Evolutionary conservation across 2,113 vertebrate species (phyloP).

Genomic region (Xiphophorus couchianus): DNA sequence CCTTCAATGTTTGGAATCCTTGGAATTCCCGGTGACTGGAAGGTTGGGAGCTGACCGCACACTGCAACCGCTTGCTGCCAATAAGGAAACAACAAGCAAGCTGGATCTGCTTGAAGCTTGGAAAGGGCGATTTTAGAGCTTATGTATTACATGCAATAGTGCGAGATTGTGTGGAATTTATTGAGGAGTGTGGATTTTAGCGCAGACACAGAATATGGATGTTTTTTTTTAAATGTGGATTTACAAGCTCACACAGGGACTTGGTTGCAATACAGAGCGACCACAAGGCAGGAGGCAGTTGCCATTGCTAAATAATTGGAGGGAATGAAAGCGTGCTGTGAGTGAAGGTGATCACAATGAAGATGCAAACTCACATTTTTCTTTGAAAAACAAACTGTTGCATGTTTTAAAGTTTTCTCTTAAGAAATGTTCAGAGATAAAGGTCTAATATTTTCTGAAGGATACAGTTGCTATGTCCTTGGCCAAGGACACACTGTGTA

Average conservation of each 20-base stretch:
- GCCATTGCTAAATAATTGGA: slow-evolving; percentile 32
- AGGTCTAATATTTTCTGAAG: too few relatives aligned
- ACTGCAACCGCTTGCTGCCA: slow-evolving; percentile 17
- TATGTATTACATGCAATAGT: too few relatives aligned
- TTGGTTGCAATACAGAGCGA: slow-evolving; percentile 21
- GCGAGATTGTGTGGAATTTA: slow-evolving; percentile 2
- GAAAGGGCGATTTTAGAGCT: not conserved
- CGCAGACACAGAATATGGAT: not conserved
- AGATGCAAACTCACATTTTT: slow-evolving; percentile 23
- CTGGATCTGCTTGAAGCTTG: not conserved
- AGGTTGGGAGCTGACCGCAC: slow-evolving; percentile 1
- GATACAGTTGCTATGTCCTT: too few relatives aligned
- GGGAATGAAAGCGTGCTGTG: slow-evolving; percentile 44
- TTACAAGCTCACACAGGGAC: slow-evolving; percentile 32
- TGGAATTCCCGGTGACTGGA: slow-evolving; percentile 6
- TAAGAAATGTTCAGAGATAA: not conserved
- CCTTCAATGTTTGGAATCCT: slow-evolving; percentile 11
- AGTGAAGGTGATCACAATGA: slow-evolving; percentile 26
- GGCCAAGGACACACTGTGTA: slow-evolving; percentile 42
- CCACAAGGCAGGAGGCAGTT: slow-evolving; percentile 9
- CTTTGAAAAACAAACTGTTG: slow-evolving; percentile 31
- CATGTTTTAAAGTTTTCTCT: slow-evolving; percentile 12
- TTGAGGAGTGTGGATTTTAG: not conserved
- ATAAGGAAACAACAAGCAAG: slow-evolving; percentile 16
- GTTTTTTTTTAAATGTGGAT: slow-evolving; percentile 18